Conservation (phyloP, 2,797 vertebrate species). For the Gymnoscopelus braueri region DNA sequence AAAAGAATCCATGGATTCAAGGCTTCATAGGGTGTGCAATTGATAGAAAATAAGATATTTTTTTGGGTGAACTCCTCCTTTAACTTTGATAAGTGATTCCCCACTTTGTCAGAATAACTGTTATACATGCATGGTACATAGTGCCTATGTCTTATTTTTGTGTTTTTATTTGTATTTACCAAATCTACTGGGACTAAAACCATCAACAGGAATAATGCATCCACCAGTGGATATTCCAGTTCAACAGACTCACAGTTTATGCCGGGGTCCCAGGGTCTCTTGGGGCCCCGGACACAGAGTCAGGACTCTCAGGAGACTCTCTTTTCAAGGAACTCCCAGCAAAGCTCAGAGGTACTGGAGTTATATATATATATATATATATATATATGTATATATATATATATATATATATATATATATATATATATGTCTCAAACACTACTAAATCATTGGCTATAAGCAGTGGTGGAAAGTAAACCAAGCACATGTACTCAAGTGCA, state of each 20-base stretch:
- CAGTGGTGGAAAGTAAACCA: background rate
- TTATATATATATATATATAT: background rate
- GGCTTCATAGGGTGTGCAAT: too few relatives aligned
- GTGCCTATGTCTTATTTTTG: background rate
- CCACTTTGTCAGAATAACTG: too few relatives aligned
- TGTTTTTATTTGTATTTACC: constrained; percentile 2
- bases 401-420: too few relatives aligned
- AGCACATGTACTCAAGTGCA: background rate
- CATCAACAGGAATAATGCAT: constrained; percentile 52
- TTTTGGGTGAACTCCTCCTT: too few relatives aligned
- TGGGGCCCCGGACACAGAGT: constrained; percentile 87
- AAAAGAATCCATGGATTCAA: too few relatives aligned
- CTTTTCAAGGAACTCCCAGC: constrained; percentile 79
- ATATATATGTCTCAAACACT: too few relatives aligned
- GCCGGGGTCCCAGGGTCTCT: constrained; percentile 90
- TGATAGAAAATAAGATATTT: too few relatives aligned
- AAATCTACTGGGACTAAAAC: constrained; percentile 33
- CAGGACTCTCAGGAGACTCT: constrained; percentile 85
- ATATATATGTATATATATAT: too few relatives aligned
- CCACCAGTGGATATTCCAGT: constrained; percentile 73
- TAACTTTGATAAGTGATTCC: too few relatives aligned
- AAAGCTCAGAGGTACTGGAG: constrained; percentile 88
- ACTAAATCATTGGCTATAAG: background rate
- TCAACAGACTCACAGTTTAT: constrained; percentile 91
- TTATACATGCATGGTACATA: too few relatives aligned